Evolutionary conservation across 2,113 vertebrate genomes (phyloP).

Genomic region (Ia io): DNA sequence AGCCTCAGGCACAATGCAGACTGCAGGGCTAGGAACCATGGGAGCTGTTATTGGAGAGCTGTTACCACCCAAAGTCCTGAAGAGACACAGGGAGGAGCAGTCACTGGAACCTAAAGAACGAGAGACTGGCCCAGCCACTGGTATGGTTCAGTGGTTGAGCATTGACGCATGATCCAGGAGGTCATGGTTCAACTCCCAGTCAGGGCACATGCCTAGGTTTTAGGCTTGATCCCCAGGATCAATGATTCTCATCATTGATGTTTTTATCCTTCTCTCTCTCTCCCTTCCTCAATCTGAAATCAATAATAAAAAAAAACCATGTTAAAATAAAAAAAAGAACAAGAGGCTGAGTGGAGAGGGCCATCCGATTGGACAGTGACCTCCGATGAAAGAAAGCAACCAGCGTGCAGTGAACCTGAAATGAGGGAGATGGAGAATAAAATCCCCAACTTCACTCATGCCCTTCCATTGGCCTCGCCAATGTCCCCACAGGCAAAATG

Average conservation of each 20-base stretch:
- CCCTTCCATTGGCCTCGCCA: neutral
- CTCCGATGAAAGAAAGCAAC: neutral
- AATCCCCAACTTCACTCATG: neutral
- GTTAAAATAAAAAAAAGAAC: no score
- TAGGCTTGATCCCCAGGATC: no score
- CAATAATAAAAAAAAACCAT: no score
- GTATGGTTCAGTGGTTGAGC: no score
- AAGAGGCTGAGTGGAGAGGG: neutral
- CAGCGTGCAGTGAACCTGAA: neutral
- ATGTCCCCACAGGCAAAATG: neutral
- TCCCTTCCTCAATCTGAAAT: no score
- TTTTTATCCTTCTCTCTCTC: no score
- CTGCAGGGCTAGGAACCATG: neutral
- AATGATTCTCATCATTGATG: no score
- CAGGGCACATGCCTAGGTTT: no score
- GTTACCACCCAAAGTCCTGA: neutral
- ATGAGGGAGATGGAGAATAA: neutral
- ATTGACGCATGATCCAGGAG: no score
- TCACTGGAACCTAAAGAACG: neutral
- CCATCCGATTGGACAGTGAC: neutral
- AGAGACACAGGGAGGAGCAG: accelerated
- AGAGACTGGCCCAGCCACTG: neutral
- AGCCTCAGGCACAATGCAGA: neutral
- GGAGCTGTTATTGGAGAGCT: neutral
- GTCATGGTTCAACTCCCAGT: no score